Percentiles rank a stretch among this genome's conserved stretches.
Conservation (phyloP, 2,113 vertebrate genomes). For the Equus quagga region DNA sequence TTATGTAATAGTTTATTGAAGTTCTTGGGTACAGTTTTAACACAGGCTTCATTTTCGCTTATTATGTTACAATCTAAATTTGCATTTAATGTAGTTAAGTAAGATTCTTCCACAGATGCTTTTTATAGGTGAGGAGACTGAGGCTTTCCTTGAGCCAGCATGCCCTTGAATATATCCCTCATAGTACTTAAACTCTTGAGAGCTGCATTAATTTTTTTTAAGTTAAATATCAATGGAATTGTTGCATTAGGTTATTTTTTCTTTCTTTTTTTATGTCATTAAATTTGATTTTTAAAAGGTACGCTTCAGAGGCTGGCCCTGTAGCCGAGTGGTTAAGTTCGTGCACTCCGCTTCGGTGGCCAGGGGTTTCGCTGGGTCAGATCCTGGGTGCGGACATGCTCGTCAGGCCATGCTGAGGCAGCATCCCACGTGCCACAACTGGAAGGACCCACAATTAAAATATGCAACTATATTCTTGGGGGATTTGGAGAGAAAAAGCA, state of each 20-base stretch:
- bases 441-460: too few species aligned
- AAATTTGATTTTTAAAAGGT: neutral
- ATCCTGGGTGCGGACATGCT: too few species aligned
- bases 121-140: neutral
- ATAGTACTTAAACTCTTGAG: neutral
- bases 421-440: too few species aligned
- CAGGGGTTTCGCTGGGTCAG: too few species aligned
- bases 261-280: neutral
- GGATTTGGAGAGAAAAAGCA: too few species aligned
- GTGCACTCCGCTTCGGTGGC: too few species aligned
- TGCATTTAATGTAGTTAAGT: neutral
- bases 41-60: neutral
- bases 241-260: neutral
- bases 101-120: neutral
- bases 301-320: neutral
- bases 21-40: neutral
- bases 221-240: neutral
- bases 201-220: neutral
- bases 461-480: too few species aligned
- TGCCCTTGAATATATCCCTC: neutral
- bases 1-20: neutral
- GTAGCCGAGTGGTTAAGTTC: too few species aligned
- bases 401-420: too few species aligned
- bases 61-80: neutral
- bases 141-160: neutral